Percentiles rank a stretch among this genome's conserved stretches.
phyloP scores from a whole-genome alignment of 1,140 invertebrate species.

The Neoseiulus cucumeris region DNA sequence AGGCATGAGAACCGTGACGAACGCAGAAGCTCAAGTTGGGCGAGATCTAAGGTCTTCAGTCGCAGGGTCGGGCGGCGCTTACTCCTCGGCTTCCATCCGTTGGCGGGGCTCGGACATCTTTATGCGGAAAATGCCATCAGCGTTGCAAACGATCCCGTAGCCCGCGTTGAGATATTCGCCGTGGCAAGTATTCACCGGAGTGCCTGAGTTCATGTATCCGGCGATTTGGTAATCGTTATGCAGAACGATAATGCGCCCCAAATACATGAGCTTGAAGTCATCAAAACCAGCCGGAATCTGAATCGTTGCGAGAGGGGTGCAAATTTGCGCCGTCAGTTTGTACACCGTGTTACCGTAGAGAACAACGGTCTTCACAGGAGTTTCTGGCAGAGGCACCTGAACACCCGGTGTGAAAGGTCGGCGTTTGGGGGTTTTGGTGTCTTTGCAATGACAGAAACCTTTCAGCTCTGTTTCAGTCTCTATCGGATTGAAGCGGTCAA shows the following conservation, averaged over 20 bases:
- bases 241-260: background rate
- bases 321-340: background rate
- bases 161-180: background rate
- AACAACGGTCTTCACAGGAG: background rate
- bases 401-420: too few species aligned
- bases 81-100: background rate
- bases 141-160: background rate
- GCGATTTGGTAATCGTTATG: background rate
- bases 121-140: background rate
- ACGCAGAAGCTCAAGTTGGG: too few species aligned
- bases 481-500: background rate
- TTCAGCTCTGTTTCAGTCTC: background rate
- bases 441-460: background rate
- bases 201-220: constrained; percentile 1
- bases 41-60: too few species aligned
- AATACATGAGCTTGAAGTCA: background rate
- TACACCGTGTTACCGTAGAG: background rate
- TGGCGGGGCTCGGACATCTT: background rate
- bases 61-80: too few species aligned
- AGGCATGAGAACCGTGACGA: too few species aligned
- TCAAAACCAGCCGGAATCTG: background rate
- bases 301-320: background rate
- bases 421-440: background rate
- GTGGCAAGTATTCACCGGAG: background rate
- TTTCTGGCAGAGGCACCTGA: too few species aligned